These are phyloP conservation scores for Acholoe squamosa DNA, from an alignment of 2,888 invertebrate genomes.

Conservation along the genomic window DNA sequence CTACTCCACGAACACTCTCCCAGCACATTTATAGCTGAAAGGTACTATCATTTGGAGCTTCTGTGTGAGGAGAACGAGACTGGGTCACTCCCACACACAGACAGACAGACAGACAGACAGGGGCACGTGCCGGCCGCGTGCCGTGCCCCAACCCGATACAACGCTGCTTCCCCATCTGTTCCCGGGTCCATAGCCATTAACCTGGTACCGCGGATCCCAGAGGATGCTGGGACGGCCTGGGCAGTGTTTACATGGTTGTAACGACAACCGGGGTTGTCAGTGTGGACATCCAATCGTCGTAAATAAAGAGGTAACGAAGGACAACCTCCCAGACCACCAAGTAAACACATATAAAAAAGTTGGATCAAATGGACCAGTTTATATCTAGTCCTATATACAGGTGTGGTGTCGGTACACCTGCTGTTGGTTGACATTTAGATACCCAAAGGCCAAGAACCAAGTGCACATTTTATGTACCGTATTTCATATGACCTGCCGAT, in stretches of 20 bases:
- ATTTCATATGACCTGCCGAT: too few species aligned
- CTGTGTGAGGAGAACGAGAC: not conserved
- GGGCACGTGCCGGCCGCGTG: slow-evolving; percentile 6
- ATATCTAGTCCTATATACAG: too few species aligned
- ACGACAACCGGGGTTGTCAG: too few species aligned
- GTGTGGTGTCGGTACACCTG: too few species aligned
- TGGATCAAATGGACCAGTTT: too few species aligned
- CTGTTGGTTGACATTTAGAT: too few species aligned
- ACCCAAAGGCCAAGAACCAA: too few species aligned
- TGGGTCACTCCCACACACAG: not conserved
- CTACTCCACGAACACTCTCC: not conserved
- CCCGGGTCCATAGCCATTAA: not conserved
- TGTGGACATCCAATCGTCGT: too few species aligned
- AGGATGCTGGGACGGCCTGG: not conserved
- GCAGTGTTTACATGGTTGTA: not conserved
- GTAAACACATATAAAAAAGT: too few species aligned
- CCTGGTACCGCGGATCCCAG: not conserved
- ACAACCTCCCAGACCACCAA: too few species aligned
- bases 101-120: slow-evolving; percentile 19
- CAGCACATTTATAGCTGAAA: not conserved
- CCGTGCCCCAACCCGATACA: slow-evolving; percentile 1
- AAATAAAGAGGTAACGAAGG: too few species aligned
- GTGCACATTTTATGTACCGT: too few species aligned
- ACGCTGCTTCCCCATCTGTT: not conserved
- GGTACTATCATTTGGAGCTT: not conserved